A percentile compares a stretch with the other conserved stretches of the same genome.
Evolutionary conservation across 2,113 vertebrate genomes (phyloP).

Genomic region (Mohoua ochrocephala): DNA sequence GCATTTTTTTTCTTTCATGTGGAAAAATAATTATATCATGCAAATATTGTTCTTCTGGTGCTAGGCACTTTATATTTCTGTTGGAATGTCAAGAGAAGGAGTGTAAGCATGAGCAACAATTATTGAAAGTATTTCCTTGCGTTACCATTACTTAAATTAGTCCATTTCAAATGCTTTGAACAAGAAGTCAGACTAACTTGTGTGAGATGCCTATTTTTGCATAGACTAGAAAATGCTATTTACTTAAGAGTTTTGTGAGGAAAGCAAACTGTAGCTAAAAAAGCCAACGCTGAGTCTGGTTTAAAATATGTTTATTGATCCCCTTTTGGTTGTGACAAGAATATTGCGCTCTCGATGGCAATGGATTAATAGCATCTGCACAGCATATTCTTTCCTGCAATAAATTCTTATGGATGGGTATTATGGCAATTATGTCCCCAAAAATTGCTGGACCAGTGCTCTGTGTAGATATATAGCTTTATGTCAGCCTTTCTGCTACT

Average conservation of each 20-base stretch:
- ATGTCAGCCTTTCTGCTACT: background rate
- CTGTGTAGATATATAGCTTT: background rate
- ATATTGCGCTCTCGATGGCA: background rate
- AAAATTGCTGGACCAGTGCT: background rate
- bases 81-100: background rate
- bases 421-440: background rate
- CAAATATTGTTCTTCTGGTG: constrained; percentile 57
- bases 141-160: constrained; percentile 29
- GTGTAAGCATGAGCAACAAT: constrained; percentile 35
- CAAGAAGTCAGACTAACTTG: background rate
- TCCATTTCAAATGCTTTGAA: constrained; percentile 58
- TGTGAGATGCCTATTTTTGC: constrained; percentile 15
- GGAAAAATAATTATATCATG: constrained; percentile 31
- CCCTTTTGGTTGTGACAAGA: constrained; percentile 41
- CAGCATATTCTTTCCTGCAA: background rate
- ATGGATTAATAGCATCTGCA: constrained; percentile 1
- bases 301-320: constrained; percentile 25
- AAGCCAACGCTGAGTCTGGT: constrained; percentile 27
- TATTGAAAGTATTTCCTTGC: constrained; percentile 1
- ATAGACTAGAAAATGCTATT: background rate
- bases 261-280: constrained; percentile 43
- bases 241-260: constrained; percentile 27
- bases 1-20: background rate
- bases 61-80: constrained; percentile 47
- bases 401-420: background rate